A percentile compares a stretch with the other conserved stretches of the same genome.
These are phyloP conservation scores for Symphodus melops DNA, from an alignment of 2,113 vertebrate species.

Conservation along the genomic window DNA sequence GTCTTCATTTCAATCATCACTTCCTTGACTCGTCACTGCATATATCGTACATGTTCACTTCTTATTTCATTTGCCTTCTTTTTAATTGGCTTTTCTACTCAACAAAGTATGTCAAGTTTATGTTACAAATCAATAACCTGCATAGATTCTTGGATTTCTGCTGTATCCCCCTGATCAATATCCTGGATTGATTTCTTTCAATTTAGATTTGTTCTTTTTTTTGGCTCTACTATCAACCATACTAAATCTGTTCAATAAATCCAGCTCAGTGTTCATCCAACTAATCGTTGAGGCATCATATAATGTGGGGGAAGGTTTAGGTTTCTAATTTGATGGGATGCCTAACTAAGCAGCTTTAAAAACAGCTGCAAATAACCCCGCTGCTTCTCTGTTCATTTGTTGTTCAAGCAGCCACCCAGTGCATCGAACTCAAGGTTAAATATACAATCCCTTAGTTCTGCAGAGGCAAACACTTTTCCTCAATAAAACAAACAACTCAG, in stretches of 20 bases:
- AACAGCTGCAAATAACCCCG: conserved; percentile 35
- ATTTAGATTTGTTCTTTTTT: background rate
- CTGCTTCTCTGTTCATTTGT: conserved; percentile 16
- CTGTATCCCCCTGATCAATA: background rate
- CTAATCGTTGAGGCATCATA: conserved; percentile 12
- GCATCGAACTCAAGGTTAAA: conserved; percentile 27
- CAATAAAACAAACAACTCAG: conserved; percentile 17
- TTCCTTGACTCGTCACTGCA: too few relatives aligned
- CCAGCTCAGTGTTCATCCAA: conserved; percentile 19
- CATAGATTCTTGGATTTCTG: too few relatives aligned
- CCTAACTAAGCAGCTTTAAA: conserved; percentile 50
- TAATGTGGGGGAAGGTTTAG: conserved; percentile 6
- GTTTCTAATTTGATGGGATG: conserved; percentile 16
- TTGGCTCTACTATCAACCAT: background rate
- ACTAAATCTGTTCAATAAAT: background rate
- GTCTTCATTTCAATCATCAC: too few relatives aligned
- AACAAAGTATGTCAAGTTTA: too few relatives aligned
- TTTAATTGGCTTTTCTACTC: too few relatives aligned
- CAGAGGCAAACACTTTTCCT: background rate
- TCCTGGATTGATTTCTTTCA: background rate
- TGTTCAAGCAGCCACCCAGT: conserved; percentile 1
- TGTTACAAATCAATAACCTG: too few relatives aligned
- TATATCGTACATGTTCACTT: too few relatives aligned
- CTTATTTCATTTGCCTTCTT: too few relatives aligned
- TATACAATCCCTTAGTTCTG: background rate